phyloP scores from a whole-genome alignment of 2,113 vertebrate genomes.

The Coregonus clupeaformis region DNA sequence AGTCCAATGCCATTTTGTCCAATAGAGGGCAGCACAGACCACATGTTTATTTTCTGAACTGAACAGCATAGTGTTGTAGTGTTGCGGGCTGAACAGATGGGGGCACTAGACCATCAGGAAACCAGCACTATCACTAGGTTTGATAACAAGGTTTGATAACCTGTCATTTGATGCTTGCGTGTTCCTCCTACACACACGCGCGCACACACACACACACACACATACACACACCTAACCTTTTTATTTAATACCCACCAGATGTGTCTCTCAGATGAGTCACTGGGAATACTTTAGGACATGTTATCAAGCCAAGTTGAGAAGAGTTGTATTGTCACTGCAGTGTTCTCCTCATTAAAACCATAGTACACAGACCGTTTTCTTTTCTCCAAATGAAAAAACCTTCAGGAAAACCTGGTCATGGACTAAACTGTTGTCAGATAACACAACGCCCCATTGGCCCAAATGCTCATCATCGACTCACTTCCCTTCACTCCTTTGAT shows the following conservation, averaged over 20 bases:
- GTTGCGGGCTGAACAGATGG: constrained; percentile 24
- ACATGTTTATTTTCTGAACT: background rate
- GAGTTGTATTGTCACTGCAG: background rate
- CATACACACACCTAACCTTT: background rate
- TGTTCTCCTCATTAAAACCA: background rate
- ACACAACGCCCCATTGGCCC: background rate
- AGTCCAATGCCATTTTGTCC: constrained; percentile 8
- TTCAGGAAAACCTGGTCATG: background rate
- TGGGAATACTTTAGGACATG: background rate
- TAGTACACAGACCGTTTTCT: background rate
- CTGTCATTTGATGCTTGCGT: background rate
- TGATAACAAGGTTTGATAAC: constrained; percentile 32
- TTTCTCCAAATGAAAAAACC: background rate
- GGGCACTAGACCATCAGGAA: constrained; percentile 55
- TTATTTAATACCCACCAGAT: background rate
- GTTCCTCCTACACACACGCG: constrained; percentile 13
- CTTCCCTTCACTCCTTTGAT: too few species aligned
- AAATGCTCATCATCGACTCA: background rate
- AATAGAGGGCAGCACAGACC: constrained; percentile 54
- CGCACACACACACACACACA: background rate
- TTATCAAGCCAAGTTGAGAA: background rate
- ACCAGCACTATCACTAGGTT: background rate
- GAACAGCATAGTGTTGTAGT: constrained; percentile 16
- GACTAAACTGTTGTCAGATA: background rate
- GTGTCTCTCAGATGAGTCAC: background rate